A percentile compares a stretch with the other conserved stretches of the same genome.
Evolutionary conservation across 2,113 vertebrate genomes (phyloP).

Genomic region (Copsychus sechellarum): DNA sequence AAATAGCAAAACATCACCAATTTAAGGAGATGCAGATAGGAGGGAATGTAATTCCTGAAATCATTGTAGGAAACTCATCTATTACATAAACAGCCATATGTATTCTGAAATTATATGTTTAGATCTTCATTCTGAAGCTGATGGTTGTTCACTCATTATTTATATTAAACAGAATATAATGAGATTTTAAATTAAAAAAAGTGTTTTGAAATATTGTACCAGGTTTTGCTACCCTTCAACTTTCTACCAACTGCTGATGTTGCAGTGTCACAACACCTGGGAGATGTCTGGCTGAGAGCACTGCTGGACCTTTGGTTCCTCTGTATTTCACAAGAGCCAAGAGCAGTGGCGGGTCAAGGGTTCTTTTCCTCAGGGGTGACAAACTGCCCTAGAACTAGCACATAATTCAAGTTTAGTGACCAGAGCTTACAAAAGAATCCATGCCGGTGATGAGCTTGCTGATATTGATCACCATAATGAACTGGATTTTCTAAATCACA

Average conservation of each 20-base stretch:
- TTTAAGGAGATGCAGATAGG: background rate
- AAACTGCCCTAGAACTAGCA: background rate
- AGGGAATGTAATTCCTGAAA: background rate
- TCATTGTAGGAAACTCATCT: background rate
- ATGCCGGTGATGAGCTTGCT: background rate
- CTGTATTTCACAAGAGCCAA: background rate
- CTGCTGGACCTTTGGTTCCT: background rate
- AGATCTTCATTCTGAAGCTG: background rate
- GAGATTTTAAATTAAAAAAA: background rate
- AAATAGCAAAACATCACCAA: background rate
- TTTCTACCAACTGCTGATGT: background rate
- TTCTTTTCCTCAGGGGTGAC: background rate
- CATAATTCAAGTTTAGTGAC: conserved; percentile 23
- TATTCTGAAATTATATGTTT: background rate
- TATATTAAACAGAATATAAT: background rate
- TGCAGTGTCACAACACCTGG: background rate
- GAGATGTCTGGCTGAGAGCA: background rate
- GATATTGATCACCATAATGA: background rate
- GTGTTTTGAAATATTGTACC: background rate
- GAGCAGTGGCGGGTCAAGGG: background rate
- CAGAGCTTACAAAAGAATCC: background rate
- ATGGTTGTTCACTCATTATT: background rate
- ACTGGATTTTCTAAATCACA: background rate
- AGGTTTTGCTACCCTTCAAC: background rate
- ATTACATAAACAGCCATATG: background rate